Conservation (phyloP, 2,888 invertebrate species). For the Leucoptera coffeella region DNA sequence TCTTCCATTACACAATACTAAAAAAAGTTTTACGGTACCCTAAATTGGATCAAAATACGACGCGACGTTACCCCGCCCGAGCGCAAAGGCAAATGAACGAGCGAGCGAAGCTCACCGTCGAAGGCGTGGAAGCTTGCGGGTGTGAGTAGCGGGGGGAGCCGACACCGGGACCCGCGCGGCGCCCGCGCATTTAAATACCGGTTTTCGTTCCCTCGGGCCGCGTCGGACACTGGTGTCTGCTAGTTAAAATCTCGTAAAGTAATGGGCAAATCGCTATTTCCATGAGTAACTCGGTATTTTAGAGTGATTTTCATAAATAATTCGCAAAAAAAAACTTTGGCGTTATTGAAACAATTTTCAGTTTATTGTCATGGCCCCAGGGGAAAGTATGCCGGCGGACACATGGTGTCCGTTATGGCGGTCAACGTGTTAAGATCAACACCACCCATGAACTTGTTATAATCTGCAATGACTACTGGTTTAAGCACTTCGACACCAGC, state of each 20-base stretch:
- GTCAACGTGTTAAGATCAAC: slow-evolving; percentile 1
- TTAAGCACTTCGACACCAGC: no score
- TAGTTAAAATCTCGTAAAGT: not conserved
- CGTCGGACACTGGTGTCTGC: not conserved
- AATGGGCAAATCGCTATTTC: not conserved
- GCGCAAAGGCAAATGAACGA: not conserved
- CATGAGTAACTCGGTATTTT: not conserved
- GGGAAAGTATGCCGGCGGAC: not conserved
- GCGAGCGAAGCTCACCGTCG: not conserved
- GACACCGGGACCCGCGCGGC: slow-evolving; percentile 1
- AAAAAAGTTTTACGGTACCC: not conserved
- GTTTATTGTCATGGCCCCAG: not conserved
- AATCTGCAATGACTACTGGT: no score
- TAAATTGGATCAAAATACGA: not conserved
- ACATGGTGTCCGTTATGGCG: not conserved
- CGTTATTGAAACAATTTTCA: not conserved
- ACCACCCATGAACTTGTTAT: no score
- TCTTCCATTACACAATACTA: not conserved
- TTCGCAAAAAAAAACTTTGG: not conserved
- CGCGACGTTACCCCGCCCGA: no score
- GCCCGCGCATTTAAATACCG: not conserved
- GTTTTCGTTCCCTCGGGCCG: not conserved
- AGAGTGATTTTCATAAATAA: not conserved
- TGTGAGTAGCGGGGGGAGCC: not conserved
- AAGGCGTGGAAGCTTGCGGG: no score